Percentiles rank a stretch among this genome's conserved stretches.
Evolutionary conservation across 2,113 vertebrate genomes (phyloP).

Genomic region (Bungarus multicinctus): DNA sequence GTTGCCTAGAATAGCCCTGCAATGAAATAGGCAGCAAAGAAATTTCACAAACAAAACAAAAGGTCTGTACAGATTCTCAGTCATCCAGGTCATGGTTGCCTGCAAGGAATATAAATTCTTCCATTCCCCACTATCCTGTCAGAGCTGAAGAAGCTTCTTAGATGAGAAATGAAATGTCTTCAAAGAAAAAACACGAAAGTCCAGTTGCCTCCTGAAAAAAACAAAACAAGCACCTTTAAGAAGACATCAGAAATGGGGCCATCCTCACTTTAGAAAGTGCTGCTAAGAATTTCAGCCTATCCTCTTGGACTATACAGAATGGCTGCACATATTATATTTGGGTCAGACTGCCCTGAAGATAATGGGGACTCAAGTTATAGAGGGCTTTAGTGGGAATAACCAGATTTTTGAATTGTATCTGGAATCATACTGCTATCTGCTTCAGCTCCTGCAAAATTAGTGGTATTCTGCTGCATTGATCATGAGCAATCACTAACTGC

Average conservation of each 20-base stretch:
- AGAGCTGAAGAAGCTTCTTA: too few species aligned
- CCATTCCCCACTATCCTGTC: too few species aligned
- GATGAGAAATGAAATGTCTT: too few species aligned
- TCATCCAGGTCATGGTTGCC: too few species aligned
- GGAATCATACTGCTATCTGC: neutral
- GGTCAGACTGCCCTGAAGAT: neutral
- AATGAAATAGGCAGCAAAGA: neutral
- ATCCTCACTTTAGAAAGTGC: neutral
- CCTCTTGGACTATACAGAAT: neutral
- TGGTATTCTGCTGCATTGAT: neutral
- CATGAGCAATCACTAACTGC: neutral
- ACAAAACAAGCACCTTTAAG: neutral
- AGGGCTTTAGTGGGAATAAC: neutral
- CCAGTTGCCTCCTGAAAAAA: too few species aligned
- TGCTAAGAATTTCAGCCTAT: neutral
- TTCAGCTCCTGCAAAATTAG: neutral
- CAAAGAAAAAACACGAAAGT: too few species aligned
- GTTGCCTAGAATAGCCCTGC: neutral
- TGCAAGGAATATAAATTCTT: too few species aligned
- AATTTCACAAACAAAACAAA: neutral
- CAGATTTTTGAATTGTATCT: neutral
- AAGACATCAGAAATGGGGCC: neutral
- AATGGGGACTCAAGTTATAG: neutral
- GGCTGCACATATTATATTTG: neutral
- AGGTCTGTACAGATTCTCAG: too few species aligned